phyloP scores from a whole-genome alignment of 2,113 vertebrate genomes.

The Osmerus eperlanus region DNA sequence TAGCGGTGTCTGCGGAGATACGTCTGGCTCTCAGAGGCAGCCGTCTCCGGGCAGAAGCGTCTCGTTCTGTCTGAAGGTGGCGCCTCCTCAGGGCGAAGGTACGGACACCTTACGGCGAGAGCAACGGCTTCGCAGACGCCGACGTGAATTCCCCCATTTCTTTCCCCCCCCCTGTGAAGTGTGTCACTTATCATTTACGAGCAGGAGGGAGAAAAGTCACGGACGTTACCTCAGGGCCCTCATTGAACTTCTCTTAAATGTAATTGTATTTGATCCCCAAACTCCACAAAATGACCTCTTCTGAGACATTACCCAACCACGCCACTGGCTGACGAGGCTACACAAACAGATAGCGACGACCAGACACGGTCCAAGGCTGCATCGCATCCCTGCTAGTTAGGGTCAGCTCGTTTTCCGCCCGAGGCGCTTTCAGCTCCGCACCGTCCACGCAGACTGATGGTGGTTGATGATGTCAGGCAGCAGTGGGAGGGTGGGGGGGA shows the following conservation, averaged over 20 bases:
- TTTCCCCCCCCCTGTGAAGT: too few species aligned
- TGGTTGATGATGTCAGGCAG: too few species aligned
- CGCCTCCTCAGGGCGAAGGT: too few species aligned
- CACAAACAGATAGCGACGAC: constrained; percentile 18
- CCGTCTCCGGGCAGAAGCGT: background rate
- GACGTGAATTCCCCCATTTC: too few species aligned
- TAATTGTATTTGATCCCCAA: background rate
- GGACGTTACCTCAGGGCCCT: background rate
- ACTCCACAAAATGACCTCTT: background rate
- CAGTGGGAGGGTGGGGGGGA: background rate
- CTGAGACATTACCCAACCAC: background rate
- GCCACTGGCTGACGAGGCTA: background rate
- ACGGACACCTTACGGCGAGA: too few species aligned
- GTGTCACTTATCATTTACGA: too few species aligned
- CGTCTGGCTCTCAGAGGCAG: background rate
- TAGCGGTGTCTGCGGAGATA: background rate
- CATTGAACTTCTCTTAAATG: background rate
- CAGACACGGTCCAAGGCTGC: constrained; percentile 10
- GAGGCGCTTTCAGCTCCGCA: background rate
- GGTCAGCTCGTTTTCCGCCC: constrained; percentile 25
- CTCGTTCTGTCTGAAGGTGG: background rate
- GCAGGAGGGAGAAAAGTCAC: too few species aligned
- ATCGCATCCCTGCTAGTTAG: constrained; percentile 25
- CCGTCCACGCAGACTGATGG: constrained; percentile 7
- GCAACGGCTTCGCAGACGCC: too few species aligned